A percentile compares a stretch with the other conserved stretches of the same genome.
phyloP scores from a whole-genome alignment of 2,888 invertebrate genomes.

The Chironomus riparius region DNA sequence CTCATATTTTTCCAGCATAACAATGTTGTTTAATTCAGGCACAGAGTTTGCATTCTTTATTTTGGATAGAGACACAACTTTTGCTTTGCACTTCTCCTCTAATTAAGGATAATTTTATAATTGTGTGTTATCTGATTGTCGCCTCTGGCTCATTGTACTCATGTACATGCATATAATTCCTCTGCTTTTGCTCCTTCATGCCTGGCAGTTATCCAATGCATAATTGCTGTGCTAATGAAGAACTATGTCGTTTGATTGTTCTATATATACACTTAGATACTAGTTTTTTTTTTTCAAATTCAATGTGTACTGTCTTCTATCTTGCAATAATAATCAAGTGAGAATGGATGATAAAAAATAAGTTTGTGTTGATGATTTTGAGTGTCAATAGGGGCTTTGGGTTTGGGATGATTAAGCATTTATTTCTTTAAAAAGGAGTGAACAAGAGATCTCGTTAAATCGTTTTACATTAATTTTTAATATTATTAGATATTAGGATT shows the following conservation, averaged over 20 bases:
- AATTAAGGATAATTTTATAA: constrained; percentile 26
- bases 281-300: not conserved
- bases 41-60: not conserved
- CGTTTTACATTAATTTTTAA: too few relatives aligned
- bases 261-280: not conserved
- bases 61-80: too few relatives aligned
- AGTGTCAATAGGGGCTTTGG: too few relatives aligned
- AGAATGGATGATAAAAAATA: too few relatives aligned
- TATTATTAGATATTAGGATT: too few relatives aligned
- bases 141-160: not conserved
- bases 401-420: not conserved
- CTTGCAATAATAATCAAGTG: not conserved
- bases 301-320: not conserved
- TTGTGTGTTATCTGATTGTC: constrained; percentile 25
- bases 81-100: not conserved
- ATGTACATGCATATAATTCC: not conserved
- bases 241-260: constrained; percentile 6
- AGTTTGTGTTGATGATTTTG: too few relatives aligned
- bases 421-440: too few relatives aligned
- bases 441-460: too few relatives aligned
- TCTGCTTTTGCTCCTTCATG: not conserved
- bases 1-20: too few relatives aligned
- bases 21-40: too few relatives aligned
- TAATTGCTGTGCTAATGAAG: constrained; percentile 17
- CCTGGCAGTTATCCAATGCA: constrained; percentile 23